A percentile compares a stretch with the other conserved stretches of the same genome.
These are phyloP conservation scores for Tragelaphus eurycerus DNA, from an alignment of 2,797 vertebrate genomes.

Conservation along the genomic window DNA sequence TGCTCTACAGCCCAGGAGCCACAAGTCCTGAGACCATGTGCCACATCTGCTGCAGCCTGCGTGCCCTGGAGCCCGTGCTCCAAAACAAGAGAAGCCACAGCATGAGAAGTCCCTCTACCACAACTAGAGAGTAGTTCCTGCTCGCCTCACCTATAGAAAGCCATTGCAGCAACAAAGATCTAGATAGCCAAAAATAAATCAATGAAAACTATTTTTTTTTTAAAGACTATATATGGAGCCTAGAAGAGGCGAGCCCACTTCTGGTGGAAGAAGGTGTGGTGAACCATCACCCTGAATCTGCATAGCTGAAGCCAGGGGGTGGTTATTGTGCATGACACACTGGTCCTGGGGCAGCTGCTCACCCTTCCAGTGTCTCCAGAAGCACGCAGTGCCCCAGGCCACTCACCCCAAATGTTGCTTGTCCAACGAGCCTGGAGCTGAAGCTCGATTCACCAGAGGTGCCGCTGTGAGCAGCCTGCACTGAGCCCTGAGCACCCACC, in stretches of 20 bases:
- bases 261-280: constrained; percentile 86
- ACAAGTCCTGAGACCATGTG: fast-evolving
- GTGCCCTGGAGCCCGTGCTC: neutral
- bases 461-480: fast-evolving
- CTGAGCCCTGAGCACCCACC: neutral
- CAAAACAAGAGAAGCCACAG: neutral
- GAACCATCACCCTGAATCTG: constrained; percentile 84
- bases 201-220: neutral
- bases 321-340: constrained; percentile 81
- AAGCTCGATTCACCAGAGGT: neutral
- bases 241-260: constrained; percentile 87
- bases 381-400: constrained; percentile 88
- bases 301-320: constrained; percentile 86
- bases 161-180: neutral
- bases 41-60: neutral
- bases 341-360: constrained; percentile 68
- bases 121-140: too few relatives aligned
- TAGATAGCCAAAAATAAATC: neutral
- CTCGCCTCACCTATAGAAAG: neutral
- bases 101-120: neutral
- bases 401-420: constrained; percentile 84
- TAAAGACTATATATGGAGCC: constrained; percentile 72
- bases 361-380: constrained; percentile 90
- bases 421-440: neutral
- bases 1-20: fast-evolving